These are phyloP conservation scores for Gymnothorax javanicus DNA, from an alignment of 2,797 vertebrate genomes.

Conservation along the genomic window DNA sequence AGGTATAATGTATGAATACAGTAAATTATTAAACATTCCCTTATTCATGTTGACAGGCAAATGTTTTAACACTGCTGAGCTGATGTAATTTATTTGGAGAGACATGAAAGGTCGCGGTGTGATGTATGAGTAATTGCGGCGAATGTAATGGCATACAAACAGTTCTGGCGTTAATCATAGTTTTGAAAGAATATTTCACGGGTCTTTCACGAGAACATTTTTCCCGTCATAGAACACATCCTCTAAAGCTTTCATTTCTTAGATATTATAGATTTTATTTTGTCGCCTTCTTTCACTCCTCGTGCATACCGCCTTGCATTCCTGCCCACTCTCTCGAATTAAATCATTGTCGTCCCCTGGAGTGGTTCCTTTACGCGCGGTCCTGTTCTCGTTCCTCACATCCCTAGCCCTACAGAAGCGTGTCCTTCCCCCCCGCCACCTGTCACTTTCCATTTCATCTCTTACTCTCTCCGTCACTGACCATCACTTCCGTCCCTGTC, in stretches of 20 bases:
- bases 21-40: neutral
- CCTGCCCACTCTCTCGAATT: conserved; percentile 38
- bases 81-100: neutral
- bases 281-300: conserved; percentile 15
- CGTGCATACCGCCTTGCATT: conserved; percentile 16
- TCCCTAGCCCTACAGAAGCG: conserved; percentile 24
- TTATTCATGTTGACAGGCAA: neutral
- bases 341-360: conserved; percentile 26
- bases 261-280: neutral
- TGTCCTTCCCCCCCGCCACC: neutral
- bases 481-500: neutral
- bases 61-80: too few relatives aligned
- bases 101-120: neutral
- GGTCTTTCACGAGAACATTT: neutral
- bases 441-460: neutral
- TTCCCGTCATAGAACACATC: neutral
- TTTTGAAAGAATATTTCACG: neutral
- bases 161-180: neutral
- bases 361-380: neutral
- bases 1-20: neutral
- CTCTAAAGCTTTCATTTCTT: conserved; percentile 9
- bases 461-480: neutral
- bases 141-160: neutral
- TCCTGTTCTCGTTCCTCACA: conserved; percentile 9
- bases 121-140: neutral